Evolutionary conservation across 1,140 invertebrate species (phyloP).

Genomic region (Drosophila littoralis): DNA sequence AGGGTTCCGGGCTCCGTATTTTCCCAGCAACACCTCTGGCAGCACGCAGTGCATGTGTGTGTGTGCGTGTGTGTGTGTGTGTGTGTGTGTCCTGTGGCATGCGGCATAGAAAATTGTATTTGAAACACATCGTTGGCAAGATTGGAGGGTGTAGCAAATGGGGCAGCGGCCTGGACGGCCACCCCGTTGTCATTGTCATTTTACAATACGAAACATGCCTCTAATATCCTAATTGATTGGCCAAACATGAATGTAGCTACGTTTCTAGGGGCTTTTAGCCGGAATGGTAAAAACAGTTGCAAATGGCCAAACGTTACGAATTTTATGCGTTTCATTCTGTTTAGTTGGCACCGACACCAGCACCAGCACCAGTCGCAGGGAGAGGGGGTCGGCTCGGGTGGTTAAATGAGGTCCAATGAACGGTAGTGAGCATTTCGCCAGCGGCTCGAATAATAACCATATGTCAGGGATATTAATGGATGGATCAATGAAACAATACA

Average conservation of each 20-base stretch:
- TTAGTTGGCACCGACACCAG: slow-evolving; percentile 3
- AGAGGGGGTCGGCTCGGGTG: background rate
- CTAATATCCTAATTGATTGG: slow-evolving; percentile 59
- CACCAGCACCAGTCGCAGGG: background rate
- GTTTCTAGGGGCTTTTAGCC: slow-evolving; percentile 1
- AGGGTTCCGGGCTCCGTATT: background rate
- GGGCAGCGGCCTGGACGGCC: background rate
- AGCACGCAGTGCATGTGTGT: background rate
- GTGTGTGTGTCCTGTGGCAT: slow-evolving; percentile 7
- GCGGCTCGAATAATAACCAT: slow-evolving; percentile 1
- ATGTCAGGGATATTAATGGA: slow-evolving; percentile 22
- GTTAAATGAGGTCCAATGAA: slow-evolving; percentile 1
- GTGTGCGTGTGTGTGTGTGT: background rate
- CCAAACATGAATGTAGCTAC: slow-evolving; percentile 37
- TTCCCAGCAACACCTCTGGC: slow-evolving; percentile 4
- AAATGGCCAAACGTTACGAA: slow-evolving; percentile 24
- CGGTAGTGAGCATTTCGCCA: slow-evolving; percentile 9
- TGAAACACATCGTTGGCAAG: slow-evolving; percentile 10
- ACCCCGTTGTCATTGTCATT: slow-evolving; percentile 19
- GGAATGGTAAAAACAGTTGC: slow-evolving; percentile 8
- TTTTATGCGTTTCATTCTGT: slow-evolving; percentile 43
- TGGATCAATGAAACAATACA: slow-evolving; percentile 24
- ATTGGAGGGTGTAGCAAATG: slow-evolving; percentile 6
- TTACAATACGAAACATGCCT: slow-evolving; percentile 23
- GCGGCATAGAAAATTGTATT: slow-evolving; percentile 38